These are phyloP conservation scores for Colostygia pectinataria DNA, from an alignment of 2,888 invertebrate genomes.

Conservation along the genomic window DNA sequence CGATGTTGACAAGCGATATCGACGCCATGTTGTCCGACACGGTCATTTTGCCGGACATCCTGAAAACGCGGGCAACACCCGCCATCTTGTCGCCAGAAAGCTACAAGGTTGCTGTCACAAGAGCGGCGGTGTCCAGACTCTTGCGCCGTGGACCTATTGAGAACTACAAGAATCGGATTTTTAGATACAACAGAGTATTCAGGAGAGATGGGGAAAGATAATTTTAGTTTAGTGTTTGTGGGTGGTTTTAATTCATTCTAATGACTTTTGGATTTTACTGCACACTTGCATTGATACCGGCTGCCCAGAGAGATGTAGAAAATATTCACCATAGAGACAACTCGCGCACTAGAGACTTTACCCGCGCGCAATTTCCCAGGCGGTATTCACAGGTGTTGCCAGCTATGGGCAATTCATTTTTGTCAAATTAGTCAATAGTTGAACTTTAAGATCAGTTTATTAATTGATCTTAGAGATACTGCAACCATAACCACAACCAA, in stretches of 20 bases:
- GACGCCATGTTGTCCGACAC: slow-evolving; percentile 76
- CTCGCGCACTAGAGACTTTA: no score
- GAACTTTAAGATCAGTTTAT: no score
- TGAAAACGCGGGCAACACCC: slow-evolving; percentile 69
- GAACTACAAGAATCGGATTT: slow-evolving; percentile 69
- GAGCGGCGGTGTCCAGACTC: slow-evolving; percentile 64
- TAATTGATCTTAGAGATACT: no score
- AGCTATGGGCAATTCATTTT: no score
- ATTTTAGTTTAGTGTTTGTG: slow-evolving; percentile 42
- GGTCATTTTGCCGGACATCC: slow-evolving; percentile 58
- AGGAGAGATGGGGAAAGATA: slow-evolving; percentile 72
- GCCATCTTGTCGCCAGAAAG: slow-evolving; percentile 74
- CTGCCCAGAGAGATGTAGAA: background rate
- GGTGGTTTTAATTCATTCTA: background rate
- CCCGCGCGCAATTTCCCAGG: no score
- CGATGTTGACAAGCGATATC: slow-evolving; percentile 70
- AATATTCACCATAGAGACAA: background rate
- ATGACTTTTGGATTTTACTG: background rate
- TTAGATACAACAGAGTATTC: slow-evolving; percentile 66
- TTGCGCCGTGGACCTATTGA: slow-evolving; percentile 65
- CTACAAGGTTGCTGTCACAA: slow-evolving; percentile 69
- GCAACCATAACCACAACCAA: no score
- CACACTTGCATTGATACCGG: background rate
- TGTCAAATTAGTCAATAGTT: no score
- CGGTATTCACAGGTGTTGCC: no score